Base-by-base conservation (phyloP, 2,797 vertebrate genomes). In the Chelmon rostratus region DNA sequence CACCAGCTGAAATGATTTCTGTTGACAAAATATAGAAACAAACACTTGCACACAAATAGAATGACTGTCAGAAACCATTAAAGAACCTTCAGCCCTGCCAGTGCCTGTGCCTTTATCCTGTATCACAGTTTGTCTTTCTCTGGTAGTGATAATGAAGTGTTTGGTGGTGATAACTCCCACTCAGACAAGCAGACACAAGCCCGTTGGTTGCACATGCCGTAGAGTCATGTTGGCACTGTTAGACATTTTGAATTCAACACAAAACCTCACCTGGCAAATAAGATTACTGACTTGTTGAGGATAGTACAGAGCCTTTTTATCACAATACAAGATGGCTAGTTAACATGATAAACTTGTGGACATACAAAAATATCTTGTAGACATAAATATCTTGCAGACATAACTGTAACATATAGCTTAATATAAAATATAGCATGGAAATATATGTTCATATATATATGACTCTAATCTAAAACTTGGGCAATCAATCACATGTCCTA, bases 381-480 rank as follows among this genome's bases (percentile, higher is more conserved):
- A 91, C 82, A 91, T 90, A 93, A 90, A 93, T 89, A 88, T 91
- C 78, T 91, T 52, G 73, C 86, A 87, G 88, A 86, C 83, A 84
- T 79, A 88, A 89, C 54, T 75, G 59, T 78, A 89, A 93, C 78
- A 79, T 89, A 82, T 78, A 93, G 92, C 90, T 93, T 92, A 91
- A 91, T 86, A 89, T 84, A 91, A 94, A 94, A 89, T 86, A 93
- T 92, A 92, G 87, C 84, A 87, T 93, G 87, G 92, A 94, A 92
- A 93, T 88, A 92, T 86, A 89, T 58, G 86, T 88, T 88, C 58
- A 88, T 91, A 92, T 88, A 92, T 88, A 93, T 92, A 90, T 86
- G 86, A 83, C 84, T 93, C 87, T 89, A 88, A 62, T 92, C 91
- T 89, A 89, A 85, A 86, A 87, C 68, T 85, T 80, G 88, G 88